These are phyloP conservation scores for Cecidostiba fungosa DNA, from an alignment of 2,888 invertebrate species.

Conservation along the genomic window DNA sequence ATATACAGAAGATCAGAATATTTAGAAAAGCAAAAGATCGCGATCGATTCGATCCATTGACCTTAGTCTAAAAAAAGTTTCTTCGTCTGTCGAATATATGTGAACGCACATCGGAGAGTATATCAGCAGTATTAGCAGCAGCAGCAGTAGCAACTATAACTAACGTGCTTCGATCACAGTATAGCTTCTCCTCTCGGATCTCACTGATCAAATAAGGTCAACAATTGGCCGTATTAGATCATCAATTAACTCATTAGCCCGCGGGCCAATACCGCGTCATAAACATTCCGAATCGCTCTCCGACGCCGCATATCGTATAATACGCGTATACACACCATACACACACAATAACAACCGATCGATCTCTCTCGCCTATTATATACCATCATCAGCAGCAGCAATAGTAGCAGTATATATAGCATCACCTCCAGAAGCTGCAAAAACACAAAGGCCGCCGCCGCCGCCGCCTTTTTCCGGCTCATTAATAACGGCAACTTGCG, in stretches of 20 bases:
- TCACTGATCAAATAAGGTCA: slow-evolving; percentile 24
- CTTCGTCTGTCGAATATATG: too few relatives aligned
- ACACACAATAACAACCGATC: background rate
- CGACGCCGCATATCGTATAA: background rate
- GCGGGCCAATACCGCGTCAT: background rate
- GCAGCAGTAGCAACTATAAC: background rate
- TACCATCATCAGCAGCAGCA: background rate
- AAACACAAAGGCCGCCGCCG: slow-evolving; percentile 23
- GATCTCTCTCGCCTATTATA: slow-evolving; percentile 5
- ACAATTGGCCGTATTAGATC: slow-evolving; percentile 29
- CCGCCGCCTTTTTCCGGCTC: slow-evolving; percentile 31
- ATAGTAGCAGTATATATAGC: background rate
- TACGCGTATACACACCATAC: background rate
- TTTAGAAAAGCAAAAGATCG: too few relatives aligned
- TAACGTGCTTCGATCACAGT: background rate
- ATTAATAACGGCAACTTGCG: slow-evolving; percentile 39
- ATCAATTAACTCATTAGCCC: slow-evolving; percentile 1
- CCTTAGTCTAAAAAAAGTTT: too few relatives aligned
- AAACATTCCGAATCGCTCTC: background rate
- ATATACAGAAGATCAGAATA: too few relatives aligned
- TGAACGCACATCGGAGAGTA: too few relatives aligned
- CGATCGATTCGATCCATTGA: too few relatives aligned
- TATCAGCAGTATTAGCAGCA: too few relatives aligned
- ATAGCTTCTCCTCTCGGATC: background rate
- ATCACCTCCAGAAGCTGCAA: background rate